Base-by-base conservation (phyloP, 2,113 vertebrate genomes). In the Thermophis baileyi region DNA sequence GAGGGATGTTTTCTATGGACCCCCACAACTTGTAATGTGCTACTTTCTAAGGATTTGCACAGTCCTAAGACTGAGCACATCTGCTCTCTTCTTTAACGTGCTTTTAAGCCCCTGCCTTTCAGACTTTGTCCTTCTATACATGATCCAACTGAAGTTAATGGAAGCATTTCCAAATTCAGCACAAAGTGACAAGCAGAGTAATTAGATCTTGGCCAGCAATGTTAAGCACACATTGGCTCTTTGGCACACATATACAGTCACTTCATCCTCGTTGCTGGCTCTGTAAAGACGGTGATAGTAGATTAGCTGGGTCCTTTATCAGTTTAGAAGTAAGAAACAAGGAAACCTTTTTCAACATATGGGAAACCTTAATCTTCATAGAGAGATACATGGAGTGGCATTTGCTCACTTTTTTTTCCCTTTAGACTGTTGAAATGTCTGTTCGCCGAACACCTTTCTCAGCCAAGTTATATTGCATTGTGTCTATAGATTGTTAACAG, bases 261-360 rank as follows among this genome's bases (percentile, higher is more conserved):
- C 96, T 97, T 96, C 94, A 96, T 93, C 92, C 51, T 93, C 93
- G 0, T 95, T 88, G 22, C 90, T 74, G 94, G 93, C 92, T 91
- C 90, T 93, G 91, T 53, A 93, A 90, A 85, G 94, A 95, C 95
- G 94, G 40, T 91, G 53, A 90, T 46, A 93, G 95, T n/a, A n/a
- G n/a, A 96, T 97, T 97, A 97, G 93, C 95, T 91, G 90, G 94
- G 94, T 96, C 93, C 96, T 94, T 97, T 96, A 96, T 96, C 94
- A 94, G 95, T 11, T 97, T 96, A 94, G 93, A 95, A 93, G 91
- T 51, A n/a, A 93, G 93, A 94, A 94, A 96, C 95, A 94, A 91
- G 95, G 88, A 96, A 96, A 96, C 92, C 63, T 1, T 94, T 94
- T 95, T 95, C 91, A 94, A 92, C 47, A 92, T 92, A 93, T 93